Conservation (phyloP, 2,888 invertebrate genomes). For the Tetragonula carbonaria region DNA sequence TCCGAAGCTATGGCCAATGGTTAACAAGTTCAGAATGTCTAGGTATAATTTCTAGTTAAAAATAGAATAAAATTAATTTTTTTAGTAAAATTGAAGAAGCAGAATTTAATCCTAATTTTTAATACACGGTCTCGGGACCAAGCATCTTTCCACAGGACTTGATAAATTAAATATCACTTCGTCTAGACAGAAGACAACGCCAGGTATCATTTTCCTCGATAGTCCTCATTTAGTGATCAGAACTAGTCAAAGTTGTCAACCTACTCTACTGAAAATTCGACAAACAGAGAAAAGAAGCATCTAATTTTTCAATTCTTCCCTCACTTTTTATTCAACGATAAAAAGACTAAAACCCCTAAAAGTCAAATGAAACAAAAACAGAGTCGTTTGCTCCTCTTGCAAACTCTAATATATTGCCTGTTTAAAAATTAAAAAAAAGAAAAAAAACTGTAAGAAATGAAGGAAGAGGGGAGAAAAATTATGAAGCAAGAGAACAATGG, state of each 20-base stretch:
- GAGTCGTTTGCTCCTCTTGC: background rate
- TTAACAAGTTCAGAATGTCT: too few species aligned
- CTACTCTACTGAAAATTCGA: background rate
- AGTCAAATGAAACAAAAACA: background rate
- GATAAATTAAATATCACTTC: slow-evolving; percentile 77
- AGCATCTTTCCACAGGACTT: slow-evolving; percentile 77
- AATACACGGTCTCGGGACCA: slow-evolving; percentile 70
- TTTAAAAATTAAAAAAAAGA: too few species aligned
- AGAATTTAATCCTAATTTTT: slow-evolving; percentile 18
- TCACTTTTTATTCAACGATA: background rate
- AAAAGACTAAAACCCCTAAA: background rate
- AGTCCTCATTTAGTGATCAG: background rate
- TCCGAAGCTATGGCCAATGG: background rate
- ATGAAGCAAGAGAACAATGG: slow-evolving; percentile 21
- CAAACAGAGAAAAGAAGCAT: background rate
- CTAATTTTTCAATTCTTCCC: background rate
- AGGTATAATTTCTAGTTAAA: background rate
- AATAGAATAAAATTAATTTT: background rate
- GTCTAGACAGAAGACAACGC: slow-evolving; percentile 69
- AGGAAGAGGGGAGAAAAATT: background rate
- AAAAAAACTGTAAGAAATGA: too few species aligned
- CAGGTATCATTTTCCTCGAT: slow-evolving; percentile 62
- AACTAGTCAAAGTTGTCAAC: too few species aligned
- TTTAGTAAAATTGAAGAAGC: background rate
- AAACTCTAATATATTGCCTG: background rate